Conservation (phyloP, 2,888 invertebrate genomes). For the Cenopis cana region DNA sequence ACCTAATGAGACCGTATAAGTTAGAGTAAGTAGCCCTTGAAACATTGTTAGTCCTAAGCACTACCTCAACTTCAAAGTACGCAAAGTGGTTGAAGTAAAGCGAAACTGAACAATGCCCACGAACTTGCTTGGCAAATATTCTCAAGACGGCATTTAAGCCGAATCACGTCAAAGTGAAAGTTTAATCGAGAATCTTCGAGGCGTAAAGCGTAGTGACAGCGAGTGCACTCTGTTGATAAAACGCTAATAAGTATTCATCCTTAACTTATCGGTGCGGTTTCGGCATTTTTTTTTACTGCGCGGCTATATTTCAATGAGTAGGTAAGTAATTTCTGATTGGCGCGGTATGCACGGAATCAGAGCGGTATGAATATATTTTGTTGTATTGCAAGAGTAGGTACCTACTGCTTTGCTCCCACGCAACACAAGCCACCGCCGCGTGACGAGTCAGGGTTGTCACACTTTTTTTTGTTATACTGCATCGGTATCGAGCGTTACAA, state of each 20-base stretch:
- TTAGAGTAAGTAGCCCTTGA: conserved; percentile 10
- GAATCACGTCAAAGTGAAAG: conserved; percentile 44
- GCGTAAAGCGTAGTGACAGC: conserved; percentile 17
- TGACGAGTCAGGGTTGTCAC: no score
- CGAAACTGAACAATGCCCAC: conserved; percentile 35
- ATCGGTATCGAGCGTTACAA: no score
- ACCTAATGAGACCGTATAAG: background rate
- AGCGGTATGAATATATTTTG: no score
- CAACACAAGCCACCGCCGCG: no score
- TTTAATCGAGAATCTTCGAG: conserved; percentile 41
- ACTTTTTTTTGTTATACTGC: no score
- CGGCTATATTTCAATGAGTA: no score
- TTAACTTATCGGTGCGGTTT: no score
- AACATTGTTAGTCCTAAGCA: conserved; percentile 13
- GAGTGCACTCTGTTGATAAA: background rate
- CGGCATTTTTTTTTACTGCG: no score
- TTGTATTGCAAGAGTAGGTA: no score
- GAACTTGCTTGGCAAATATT: conserved; percentile 36
- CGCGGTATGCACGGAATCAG: no score
- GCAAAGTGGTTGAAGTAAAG: conserved; percentile 27
- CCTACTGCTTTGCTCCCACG: no score
- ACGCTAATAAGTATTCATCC: background rate
- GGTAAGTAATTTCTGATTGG: no score
- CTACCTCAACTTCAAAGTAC: conserved; percentile 11
- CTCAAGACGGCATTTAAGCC: conserved; percentile 44